phyloP scores from a whole-genome alignment of 2,888 invertebrate species.

The Polyploca ridens region DNA sequence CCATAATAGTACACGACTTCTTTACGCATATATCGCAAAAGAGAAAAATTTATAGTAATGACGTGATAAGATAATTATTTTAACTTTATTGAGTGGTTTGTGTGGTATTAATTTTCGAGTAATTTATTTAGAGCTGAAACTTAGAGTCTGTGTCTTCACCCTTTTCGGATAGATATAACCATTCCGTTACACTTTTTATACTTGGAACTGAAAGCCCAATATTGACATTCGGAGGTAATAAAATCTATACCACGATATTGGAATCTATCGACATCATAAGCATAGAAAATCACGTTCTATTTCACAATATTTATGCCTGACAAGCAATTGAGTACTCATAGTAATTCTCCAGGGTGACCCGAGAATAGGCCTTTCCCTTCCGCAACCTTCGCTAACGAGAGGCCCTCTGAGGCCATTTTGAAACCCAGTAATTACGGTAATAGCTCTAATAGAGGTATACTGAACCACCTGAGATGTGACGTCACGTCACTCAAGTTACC shows the following conservation, averaged over 20 bases:
- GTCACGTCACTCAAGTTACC: slow-evolving; percentile 18
- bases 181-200: no score
- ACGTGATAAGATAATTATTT: no score
- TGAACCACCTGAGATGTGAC: slow-evolving; percentile 51
- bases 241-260: slow-evolving; percentile 10
- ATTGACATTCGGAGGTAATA: background rate
- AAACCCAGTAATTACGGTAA: slow-evolving; percentile 66
- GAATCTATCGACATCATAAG: background rate
- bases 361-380: slow-evolving; percentile 26
- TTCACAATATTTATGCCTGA: slow-evolving; percentile 42
- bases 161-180: no score
- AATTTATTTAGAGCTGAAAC: no score
- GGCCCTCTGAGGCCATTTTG: slow-evolving; percentile 49
- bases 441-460: slow-evolving; percentile 61
- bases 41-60: no score
- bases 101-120: no score
- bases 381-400: slow-evolving; percentile 52
- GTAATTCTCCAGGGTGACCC: slow-evolving; percentile 38
- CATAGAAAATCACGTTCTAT: slow-evolving; percentile 23
- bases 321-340: slow-evolving; percentile 49
- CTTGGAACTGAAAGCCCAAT: no score
- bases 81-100: no score
- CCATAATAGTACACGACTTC: no score
- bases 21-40: no score
- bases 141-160: no score